Conservation (phyloP, 2,888 invertebrate genomes). For the Drosophila atroscutellata region DNA sequence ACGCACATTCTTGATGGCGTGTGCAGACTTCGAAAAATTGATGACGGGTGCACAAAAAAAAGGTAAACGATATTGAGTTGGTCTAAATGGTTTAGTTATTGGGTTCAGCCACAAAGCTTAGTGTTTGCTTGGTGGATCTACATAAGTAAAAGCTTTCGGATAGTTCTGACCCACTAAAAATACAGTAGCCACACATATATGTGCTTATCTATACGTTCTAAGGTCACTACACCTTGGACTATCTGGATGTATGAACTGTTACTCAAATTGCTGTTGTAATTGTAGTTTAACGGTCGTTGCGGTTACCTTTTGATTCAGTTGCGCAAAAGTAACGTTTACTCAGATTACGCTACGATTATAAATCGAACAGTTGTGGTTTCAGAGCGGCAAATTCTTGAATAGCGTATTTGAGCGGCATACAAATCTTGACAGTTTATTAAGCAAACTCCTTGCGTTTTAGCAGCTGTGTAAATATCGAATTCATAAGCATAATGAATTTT, state of each 20-base stretch:
- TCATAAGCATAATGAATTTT: neutral
- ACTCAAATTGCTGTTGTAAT: neutral
- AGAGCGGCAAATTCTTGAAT: neutral
- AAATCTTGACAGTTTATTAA: neutral
- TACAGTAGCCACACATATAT: neutral
- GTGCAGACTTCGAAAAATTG: constrained; percentile 59
- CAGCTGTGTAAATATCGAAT: neutral
- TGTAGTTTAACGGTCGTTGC: neutral
- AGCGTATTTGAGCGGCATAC: neutral
- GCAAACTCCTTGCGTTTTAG: neutral
- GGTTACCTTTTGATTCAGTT: neutral
- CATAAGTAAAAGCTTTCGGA: constrained; percentile 12
- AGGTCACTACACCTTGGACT: neutral
- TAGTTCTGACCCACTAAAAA: neutral
- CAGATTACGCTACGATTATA: neutral
- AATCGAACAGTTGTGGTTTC: neutral
- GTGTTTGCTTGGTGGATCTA: neutral
- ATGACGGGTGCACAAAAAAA: constrained; percentile 56
- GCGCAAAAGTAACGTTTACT: neutral
- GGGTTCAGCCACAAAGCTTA: constrained; percentile 11
- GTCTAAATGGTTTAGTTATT: constrained; percentile 53
- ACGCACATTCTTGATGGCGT: constrained; percentile 59
- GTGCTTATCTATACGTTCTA: neutral
- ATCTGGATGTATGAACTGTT: neutral
- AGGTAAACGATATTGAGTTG: constrained; percentile 50